Base-by-base conservation (phyloP, 2,888 invertebrate species). In the Parascotia fuliginaria region DNA sequence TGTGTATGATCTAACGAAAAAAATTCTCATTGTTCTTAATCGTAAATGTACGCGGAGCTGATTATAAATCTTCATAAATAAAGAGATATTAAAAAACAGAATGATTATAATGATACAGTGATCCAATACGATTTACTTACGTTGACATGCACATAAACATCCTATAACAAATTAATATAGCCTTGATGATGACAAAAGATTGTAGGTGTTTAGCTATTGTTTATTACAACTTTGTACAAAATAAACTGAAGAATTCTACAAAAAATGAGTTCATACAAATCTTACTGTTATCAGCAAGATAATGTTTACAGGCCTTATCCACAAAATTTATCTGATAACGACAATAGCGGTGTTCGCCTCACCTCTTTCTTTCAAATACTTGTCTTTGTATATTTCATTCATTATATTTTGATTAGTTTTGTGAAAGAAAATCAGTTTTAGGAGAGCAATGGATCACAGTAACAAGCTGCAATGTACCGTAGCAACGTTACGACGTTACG, bases 271-370 rank as follows among this genome's bases (percentile, higher is more conserved):
- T 69, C 75, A 70, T 67, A 66, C 61, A 81, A 86, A 85, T 85
- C 80, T 76, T 49, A 70, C 59, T 61, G 75, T 85, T 89, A 89
- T 89, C 89, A 82, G 59, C 12, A 40, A 77, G 89, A 88, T 89
- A 86, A 73, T 71, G 63, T 67, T 48, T 66, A 73, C 70, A 70
- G 74, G 74, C 73, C 76, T 87, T 86, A 89, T 88, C 87, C 84
- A 66, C 68, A 50, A 65, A 73, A 73, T 67, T 83, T 87, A 88
- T 85, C 82, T 75, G 87, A 87, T 87, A 85, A 84, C 53, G 47
- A 38, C 45, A 38, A 56, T 42, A 52, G 54, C 61, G 49, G 60
- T 60, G 58, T 46, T 57, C 49, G 56, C 55, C 56, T 63, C 56
- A 34, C 48, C 42, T 57, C 56, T 68, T 69, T 69, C 66, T 72